Percentiles rank a stretch among this genome's conserved stretches.
These are phyloP conservation scores for Tricholauxania praeusta DNA, from an alignment of 2,888 invertebrate genomes.

Conservation along the genomic window DNA sequence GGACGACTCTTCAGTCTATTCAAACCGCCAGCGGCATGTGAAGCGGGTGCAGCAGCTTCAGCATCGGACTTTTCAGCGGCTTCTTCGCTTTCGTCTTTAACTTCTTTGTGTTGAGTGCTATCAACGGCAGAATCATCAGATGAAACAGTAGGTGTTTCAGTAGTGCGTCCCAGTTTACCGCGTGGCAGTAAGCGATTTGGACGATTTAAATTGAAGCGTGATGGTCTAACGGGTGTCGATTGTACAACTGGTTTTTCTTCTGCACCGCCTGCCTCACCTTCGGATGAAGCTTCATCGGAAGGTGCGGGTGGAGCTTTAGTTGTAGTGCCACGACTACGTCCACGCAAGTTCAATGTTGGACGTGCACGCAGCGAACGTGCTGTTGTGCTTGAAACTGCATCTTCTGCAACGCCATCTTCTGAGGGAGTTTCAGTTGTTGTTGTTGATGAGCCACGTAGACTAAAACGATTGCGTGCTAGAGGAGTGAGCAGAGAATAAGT, in stretches of 20 bases:
- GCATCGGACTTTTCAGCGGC: conserved; percentile 48
- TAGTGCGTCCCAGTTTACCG: conserved; percentile 57
- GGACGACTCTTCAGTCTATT: conserved; percentile 67
- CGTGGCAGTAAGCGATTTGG: conserved; percentile 64
- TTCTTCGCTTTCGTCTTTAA: conserved; percentile 52
- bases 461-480: conserved; percentile 67
- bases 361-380: conserved; percentile 61
- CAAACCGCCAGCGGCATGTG: conserved; percentile 53
- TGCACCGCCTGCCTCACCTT: conserved; percentile 48
- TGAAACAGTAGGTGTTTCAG: conserved; percentile 52
- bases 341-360: conserved; percentile 62
- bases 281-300: conserved; percentile 43
- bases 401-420: conserved; percentile 49
- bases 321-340: conserved; percentile 62
- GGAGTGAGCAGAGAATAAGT: conserved; percentile 1
- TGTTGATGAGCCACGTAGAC: conserved; percentile 62
- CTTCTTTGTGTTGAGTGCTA: conserved; percentile 60
- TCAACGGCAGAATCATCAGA: conserved; percentile 59
- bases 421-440: conserved; percentile 56
- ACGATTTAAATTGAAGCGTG: conserved; percentile 65
- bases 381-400: conserved; percentile 55
- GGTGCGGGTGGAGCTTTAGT: conserved; percentile 57
- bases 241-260: conserved; percentile 55
- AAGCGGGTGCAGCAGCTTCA: conserved; percentile 51
- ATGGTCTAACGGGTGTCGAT: conserved; percentile 56